A percentile compares a stretch with the other conserved stretches of the same genome.
Conservation (phyloP, 2,888 invertebrate genomes). For the Plemyria rubiginata region DNA sequence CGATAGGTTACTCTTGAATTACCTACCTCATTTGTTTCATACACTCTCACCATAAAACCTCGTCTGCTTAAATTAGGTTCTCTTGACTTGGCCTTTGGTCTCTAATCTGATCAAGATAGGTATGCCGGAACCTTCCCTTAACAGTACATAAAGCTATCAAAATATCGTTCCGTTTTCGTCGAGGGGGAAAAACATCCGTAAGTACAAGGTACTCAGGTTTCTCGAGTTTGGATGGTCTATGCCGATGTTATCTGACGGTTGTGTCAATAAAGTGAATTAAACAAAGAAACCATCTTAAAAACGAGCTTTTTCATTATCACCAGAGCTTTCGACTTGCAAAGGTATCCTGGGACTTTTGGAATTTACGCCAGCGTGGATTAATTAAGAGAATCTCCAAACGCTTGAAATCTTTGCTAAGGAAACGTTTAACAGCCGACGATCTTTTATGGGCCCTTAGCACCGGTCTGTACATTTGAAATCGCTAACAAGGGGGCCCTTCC, state of each 20-base stretch:
- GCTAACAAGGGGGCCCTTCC: too few species aligned
- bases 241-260: slow-evolving; percentile 2
- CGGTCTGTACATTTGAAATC: neutral
- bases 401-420: slow-evolving; percentile 14
- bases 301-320: slow-evolving; percentile 48
- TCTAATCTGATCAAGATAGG: too few species aligned
- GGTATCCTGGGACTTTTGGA: slow-evolving; percentile 18
- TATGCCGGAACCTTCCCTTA: too few species aligned
- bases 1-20: too few species aligned
- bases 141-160: neutral
- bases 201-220: neutral
- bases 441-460: slow-evolving; percentile 1
- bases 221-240: neutral
- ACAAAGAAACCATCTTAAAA: slow-evolving; percentile 39
- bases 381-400: slow-evolving; percentile 22
- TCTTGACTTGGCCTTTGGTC: too few species aligned
- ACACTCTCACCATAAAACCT: too few species aligned
- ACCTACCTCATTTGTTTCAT: too few species aligned
- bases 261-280: slow-evolving; percentile 41
- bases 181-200: neutral
- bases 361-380: slow-evolving; percentile 24
- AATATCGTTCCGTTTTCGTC: neutral
- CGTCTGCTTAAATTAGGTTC: too few species aligned
- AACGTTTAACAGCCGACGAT: slow-evolving; percentile 7
- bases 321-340: slow-evolving; percentile 31